phyloP scores from a whole-genome alignment of 2,888 invertebrate genomes.

The Callyntrura guangdongensis region DNA sequence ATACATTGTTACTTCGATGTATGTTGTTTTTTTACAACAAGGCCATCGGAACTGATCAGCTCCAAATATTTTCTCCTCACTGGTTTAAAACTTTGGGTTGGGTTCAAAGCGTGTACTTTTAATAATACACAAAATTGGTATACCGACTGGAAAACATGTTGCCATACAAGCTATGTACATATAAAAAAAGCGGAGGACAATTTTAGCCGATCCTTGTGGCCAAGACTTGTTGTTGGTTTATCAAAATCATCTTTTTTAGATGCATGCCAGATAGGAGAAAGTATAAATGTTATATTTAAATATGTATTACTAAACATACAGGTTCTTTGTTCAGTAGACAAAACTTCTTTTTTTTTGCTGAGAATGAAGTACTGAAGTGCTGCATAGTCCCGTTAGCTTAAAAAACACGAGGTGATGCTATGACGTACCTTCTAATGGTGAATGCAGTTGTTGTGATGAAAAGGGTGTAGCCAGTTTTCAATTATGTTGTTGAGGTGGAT shows the following conservation, averaged over 20 bases:
- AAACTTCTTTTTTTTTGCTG: no score
- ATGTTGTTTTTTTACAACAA: constrained; percentile 7
- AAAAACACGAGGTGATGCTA: no score
- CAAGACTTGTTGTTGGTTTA: constrained; percentile 16
- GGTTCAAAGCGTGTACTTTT: background rate
- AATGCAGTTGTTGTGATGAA: background rate
- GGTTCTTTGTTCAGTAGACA: no score
- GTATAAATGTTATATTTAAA: background rate
- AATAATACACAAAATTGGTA: background rate
- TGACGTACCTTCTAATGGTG: background rate
- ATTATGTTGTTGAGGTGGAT: constrained; percentile 48
- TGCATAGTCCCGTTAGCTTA: no score
- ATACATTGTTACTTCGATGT: constrained; percentile 2
- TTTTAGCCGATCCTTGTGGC: constrained; percentile 14
- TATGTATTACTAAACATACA: background rate
- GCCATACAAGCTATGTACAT: background rate
- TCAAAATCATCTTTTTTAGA: constrained; percentile 37
- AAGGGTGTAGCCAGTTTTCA: constrained; percentile 46
- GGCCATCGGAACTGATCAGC: constrained; percentile 11
- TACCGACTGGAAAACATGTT: constrained; percentile 3
- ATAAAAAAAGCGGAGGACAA: background rate
- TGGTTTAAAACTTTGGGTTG: constrained; percentile 24
- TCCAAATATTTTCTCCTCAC: constrained; percentile 17
- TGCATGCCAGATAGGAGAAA: background rate
- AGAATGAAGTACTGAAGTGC: background rate